phyloP scores from a whole-genome alignment of 1,140 invertebrate species.

The Lethrus apterus region DNA sequence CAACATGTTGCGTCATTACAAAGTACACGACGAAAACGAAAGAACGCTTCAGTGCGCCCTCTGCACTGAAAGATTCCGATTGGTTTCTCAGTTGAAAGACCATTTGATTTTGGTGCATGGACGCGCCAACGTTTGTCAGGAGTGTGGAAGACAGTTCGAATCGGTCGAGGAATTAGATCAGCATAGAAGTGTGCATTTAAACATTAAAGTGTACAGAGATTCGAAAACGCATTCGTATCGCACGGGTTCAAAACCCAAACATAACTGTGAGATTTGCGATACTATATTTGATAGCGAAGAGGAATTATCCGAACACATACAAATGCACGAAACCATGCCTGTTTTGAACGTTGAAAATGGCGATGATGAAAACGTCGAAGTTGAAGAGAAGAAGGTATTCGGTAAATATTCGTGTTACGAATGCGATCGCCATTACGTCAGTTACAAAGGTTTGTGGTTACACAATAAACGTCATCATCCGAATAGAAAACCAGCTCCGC shows the following conservation, averaged over 20 bases:
- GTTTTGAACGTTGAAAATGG: slow-evolving; percentile 1
- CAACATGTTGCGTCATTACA: slow-evolving; percentile 50
- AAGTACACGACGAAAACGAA: slow-evolving; percentile 28
- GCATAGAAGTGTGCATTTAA: slow-evolving; percentile 57
- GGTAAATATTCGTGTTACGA: slow-evolving; percentile 22
- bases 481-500: slow-evolving; percentile 10
- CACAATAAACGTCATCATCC: slow-evolving; percentile 28
- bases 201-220: slow-evolving; percentile 52
- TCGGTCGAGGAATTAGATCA: slow-evolving; percentile 51
- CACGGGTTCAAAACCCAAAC: slow-evolving; percentile 11
- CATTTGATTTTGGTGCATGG: slow-evolving; percentile 38
- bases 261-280: slow-evolving; percentile 31
- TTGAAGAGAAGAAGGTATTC: slow-evolving; percentile 13
- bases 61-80: slow-evolving; percentile 44
- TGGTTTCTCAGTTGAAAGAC: slow-evolving; percentile 43
- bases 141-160: slow-evolving; percentile 55
- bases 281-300: slow-evolving; percentile 25
- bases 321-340: slow-evolving; percentile 19
- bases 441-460: slow-evolving; percentile 27
- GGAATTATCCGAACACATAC: slow-evolving; percentile 27
- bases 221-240: slow-evolving; percentile 29
- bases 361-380: neutral
- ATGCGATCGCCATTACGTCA: slow-evolving; percentile 28
- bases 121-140: slow-evolving; percentile 42
- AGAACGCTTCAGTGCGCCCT: slow-evolving; percentile 44